These are phyloP conservation scores for Drosophila tropicalis DNA, from an alignment of 1,140 invertebrate species.

Conservation along the genomic window DNA sequence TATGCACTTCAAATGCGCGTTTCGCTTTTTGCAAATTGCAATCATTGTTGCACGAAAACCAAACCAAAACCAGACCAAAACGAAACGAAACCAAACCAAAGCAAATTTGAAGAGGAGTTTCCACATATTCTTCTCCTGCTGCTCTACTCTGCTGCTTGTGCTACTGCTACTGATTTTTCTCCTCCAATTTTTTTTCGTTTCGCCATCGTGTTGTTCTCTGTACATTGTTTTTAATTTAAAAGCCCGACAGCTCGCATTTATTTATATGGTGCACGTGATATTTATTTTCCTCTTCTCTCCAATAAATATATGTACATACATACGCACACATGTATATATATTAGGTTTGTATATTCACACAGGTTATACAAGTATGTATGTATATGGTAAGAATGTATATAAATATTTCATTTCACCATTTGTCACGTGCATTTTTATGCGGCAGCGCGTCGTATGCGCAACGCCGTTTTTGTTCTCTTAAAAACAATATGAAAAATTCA, in stretches of 20 bases:
- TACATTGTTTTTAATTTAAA: constrained; percentile 74
- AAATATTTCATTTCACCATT: constrained; percentile 78
- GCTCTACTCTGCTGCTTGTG: neutral
- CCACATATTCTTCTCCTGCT: constrained; percentile 23
- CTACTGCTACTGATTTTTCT: constrained; percentile 27
- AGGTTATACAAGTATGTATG: constrained; percentile 19
- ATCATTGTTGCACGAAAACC: constrained; percentile 63
- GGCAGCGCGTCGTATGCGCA: constrained; percentile 69
- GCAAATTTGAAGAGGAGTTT: constrained; percentile 30
- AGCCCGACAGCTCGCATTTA: constrained; percentile 70
- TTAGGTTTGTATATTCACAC: constrained; percentile 2
- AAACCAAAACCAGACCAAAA: constrained; percentile 36
- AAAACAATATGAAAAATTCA: constrained; percentile 37
- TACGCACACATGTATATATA: neutral
- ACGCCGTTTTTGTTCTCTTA: constrained; percentile 37
- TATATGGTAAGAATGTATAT: constrained; percentile 52
- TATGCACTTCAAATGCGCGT: constrained; percentile 68
- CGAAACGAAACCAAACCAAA: constrained; percentile 32
- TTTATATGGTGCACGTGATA: constrained; percentile 76
- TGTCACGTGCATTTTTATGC: constrained; percentile 79
- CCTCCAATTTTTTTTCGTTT: constrained; percentile 28
- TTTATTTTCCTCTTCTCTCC: constrained; percentile 50
- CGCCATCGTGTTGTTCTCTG: constrained; percentile 43
- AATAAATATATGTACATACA: constrained; percentile 1
- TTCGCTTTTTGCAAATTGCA: constrained; percentile 69